Evolutionary conservation across 2,797 vertebrate species (phyloP).

Genomic region (Gallirallus australis): DNA sequence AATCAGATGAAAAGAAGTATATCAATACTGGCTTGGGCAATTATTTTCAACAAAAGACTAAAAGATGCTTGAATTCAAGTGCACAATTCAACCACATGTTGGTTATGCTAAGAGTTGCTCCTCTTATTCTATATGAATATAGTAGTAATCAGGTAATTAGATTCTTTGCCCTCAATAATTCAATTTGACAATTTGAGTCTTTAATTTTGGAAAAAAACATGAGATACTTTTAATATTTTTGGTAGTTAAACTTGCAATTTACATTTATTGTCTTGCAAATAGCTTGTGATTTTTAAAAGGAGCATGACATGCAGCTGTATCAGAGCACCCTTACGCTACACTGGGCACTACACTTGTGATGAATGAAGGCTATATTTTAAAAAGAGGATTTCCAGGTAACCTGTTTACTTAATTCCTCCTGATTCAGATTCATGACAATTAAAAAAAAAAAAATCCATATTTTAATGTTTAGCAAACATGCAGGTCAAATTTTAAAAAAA

Average conservation of each 20-base stretch:
- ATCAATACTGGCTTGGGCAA: not conserved
- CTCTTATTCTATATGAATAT: not conserved
- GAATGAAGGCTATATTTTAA: not conserved
- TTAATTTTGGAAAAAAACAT: not conserved
- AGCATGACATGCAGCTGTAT: not conserved
- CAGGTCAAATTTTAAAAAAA: not conserved
- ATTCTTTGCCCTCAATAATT: not conserved
- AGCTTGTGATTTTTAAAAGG: not conserved
- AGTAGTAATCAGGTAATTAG: not conserved
- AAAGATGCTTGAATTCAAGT: not conserved
- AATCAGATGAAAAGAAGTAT: not conserved
- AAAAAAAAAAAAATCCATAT: not conserved
- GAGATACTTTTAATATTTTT: not conserved
- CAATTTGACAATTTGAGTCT: not conserved
- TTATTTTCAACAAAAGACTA: not conserved
- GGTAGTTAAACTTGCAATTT: not conserved
- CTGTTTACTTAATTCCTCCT: not conserved
- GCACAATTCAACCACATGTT: not conserved
- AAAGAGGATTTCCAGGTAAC: not conserved
- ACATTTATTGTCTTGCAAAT: not conserved
- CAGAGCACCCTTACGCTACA: not conserved
- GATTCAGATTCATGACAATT: not conserved
- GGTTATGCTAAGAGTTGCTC: not conserved
- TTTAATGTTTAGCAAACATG: not conserved
- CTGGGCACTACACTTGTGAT: not conserved